These are phyloP conservation scores for Neotoxoptera formosana DNA, from an alignment of 1,140 invertebrate genomes.

Conservation along the genomic window DNA sequence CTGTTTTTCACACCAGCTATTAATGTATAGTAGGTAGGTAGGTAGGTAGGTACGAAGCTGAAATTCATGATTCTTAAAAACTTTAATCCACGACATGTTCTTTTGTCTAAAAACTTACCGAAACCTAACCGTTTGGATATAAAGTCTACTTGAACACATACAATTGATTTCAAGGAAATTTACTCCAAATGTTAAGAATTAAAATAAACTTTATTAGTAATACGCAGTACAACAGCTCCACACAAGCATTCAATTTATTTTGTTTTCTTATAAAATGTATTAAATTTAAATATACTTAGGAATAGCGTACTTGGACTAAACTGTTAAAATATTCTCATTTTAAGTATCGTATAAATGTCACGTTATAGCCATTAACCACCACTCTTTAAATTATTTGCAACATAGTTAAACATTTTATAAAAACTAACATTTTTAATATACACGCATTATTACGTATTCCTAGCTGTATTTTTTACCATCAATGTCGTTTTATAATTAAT, in stretches of 20 bases:
- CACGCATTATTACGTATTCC: background rate
- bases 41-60: background rate
- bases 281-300: background rate
- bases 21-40: too few species aligned
- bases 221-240: background rate
- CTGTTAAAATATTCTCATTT: background rate
- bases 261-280: background rate
- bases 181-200: background rate
- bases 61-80: constrained; percentile 33
- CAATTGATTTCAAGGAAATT: background rate
- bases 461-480: background rate
- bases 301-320: background rate
- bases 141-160: background rate
- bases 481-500: background rate
- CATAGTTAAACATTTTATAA: background rate
- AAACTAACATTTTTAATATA: background rate
- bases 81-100: background rate
- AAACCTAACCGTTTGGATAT: background rate
- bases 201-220: background rate
- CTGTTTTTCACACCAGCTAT: background rate
- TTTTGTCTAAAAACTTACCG: background rate
- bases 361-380: background rate
- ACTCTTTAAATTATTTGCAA: background rate
- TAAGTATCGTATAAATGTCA: background rate
- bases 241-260: background rate